Evolutionary conservation across 1,140 invertebrate species (phyloP).

Genomic region (Pomacea maculata): DNA sequence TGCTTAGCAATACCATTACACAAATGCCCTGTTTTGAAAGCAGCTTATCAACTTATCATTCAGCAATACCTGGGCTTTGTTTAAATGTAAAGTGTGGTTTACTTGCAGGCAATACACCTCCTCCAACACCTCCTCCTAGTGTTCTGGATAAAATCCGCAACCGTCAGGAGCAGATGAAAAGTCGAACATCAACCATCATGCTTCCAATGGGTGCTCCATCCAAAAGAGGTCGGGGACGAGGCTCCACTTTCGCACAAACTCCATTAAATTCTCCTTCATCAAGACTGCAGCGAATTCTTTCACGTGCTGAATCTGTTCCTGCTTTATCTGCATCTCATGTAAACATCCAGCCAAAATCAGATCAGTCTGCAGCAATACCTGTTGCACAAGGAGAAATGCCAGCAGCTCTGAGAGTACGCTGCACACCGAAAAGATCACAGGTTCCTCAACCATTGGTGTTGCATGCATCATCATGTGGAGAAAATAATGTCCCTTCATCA

Average conservation of each 20-base stretch:
- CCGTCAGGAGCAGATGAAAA: slow-evolving; percentile 20
- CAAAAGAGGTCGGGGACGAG: slow-evolving; percentile 54
- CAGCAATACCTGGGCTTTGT: neutral
- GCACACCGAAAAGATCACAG: too few species aligned
- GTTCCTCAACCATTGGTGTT: too few species aligned
- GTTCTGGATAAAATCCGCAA: slow-evolving; percentile 31
- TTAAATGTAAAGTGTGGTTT: neutral
- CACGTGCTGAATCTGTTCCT: slow-evolving; percentile 23
- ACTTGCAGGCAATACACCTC: slow-evolving; percentile 8
- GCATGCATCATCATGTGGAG: too few species aligned
- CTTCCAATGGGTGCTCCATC: slow-evolving; percentile 66
- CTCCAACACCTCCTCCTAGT: slow-evolving; percentile 4
- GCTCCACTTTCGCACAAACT: slow-evolving; percentile 38
- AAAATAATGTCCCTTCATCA: too few species aligned
- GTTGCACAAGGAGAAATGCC: too few species aligned
- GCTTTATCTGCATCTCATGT: neutral
- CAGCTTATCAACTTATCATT: too few species aligned
- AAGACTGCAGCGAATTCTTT: neutral
- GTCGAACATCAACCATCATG: slow-evolving; percentile 66
- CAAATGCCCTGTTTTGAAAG: too few species aligned
- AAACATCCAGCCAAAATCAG: neutral
- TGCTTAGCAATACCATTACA: too few species aligned
- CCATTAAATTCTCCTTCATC: slow-evolving; percentile 16
- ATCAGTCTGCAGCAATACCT: too few species aligned
- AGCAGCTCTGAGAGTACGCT: too few species aligned